phyloP scores from a whole-genome alignment of 1,140 invertebrate genomes.

The Zaprionus kolodkinae region DNA sequence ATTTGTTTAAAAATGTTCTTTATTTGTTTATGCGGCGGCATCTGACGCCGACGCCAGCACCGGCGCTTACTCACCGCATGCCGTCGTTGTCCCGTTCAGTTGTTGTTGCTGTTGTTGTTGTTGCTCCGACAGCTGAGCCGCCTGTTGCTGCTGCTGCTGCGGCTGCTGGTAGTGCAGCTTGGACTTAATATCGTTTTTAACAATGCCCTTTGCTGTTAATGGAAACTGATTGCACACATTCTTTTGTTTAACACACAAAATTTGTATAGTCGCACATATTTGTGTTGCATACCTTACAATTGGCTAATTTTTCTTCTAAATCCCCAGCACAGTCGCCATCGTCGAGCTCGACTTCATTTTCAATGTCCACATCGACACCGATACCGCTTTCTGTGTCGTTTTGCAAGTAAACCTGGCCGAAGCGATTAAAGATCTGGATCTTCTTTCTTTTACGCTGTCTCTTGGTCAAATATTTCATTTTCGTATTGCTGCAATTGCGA shows the following conservation, averaged over 20 bases:
- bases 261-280: background rate
- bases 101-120: slow-evolving; percentile 5
- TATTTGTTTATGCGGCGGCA: slow-evolving; percentile 39
- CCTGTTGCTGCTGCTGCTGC: background rate
- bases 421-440: slow-evolving; percentile 12
- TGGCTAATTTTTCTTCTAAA: background rate
- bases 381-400: slow-evolving; percentile 10
- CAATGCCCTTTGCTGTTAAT: slow-evolving; percentile 9
- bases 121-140: background rate
- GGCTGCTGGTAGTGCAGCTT: background rate
- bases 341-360: background rate
- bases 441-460: slow-evolving; percentile 33
- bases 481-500: background rate
- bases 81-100: slow-evolving; percentile 12
- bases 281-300: slow-evolving; percentile 6
- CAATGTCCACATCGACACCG: slow-evolving; percentile 7
- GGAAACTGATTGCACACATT: background rate
- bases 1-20: slow-evolving; percentile 34
- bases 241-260: background rate
- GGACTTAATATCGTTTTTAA: slow-evolving; percentile 10
- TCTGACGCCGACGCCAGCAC: slow-evolving; percentile 20
- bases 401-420: slow-evolving; percentile 10
- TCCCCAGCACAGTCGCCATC: background rate
- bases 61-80: slow-evolving; percentile 26
- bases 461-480: slow-evolving; percentile 45